These are phyloP conservation scores for Centropristis striata DNA, from an alignment of 2,113 vertebrate species.

Conservation along the genomic window DNA sequence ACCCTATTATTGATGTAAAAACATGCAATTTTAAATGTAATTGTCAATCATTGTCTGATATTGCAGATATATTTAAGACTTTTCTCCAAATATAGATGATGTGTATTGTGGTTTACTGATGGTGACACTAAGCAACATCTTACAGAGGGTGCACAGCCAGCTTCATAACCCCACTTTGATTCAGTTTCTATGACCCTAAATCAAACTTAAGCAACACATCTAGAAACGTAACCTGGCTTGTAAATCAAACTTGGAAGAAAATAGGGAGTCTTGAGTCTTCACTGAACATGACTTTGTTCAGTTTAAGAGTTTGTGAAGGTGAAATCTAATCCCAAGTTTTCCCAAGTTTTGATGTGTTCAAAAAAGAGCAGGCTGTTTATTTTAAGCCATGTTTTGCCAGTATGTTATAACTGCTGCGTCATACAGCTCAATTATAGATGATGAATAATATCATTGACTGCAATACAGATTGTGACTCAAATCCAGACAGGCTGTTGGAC, in stretches of 20 bases:
- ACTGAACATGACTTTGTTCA: not conserved
- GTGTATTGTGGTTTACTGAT: not conserved
- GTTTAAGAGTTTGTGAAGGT: not conserved
- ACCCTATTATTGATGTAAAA: not conserved
- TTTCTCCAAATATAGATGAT: not conserved
- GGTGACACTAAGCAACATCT: not conserved
- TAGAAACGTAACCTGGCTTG: not conserved
- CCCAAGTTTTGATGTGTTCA: not conserved
- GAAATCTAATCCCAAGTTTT: not conserved
- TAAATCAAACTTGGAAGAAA: not conserved
- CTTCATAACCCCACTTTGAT: not conserved
- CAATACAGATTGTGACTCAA: conserved; percentile 58
- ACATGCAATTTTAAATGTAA: not conserved
- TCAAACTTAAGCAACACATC: not conserved
- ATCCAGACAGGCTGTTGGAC: conserved; percentile 58
- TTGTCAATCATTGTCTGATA: not conserved
- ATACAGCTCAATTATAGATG: conserved; percentile 19
- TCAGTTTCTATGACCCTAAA: not conserved
- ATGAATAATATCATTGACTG: conserved; percentile 37
- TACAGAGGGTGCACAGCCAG: not conserved
- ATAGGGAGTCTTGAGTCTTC: not conserved
- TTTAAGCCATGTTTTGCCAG: conserved; percentile 17
- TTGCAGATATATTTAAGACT: not conserved
- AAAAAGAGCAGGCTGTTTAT: conserved; percentile 2
- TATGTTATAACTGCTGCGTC: conserved; percentile 24